These are phyloP conservation scores for Ornithoptera priamus DNA, from an alignment of 2,888 invertebrate genomes.

Conservation along the genomic window DNA sequence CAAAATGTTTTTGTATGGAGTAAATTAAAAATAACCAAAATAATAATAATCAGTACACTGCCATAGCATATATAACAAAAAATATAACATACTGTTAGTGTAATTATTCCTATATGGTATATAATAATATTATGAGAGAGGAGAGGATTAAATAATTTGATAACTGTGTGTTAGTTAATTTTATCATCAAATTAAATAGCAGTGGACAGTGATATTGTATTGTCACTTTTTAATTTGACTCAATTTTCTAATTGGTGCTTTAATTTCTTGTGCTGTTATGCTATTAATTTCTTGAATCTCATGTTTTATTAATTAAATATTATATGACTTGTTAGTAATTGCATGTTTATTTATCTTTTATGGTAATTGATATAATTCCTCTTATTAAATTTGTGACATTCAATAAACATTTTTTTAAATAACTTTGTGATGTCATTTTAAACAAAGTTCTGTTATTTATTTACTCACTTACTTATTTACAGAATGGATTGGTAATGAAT, in stretches of 20 bases:
- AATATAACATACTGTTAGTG: no score
- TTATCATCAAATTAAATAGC: not conserved
- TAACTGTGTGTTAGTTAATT: no score
- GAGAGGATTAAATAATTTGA: no score
- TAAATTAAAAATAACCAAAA: no score
- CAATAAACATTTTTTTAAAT: conserved; percentile 7
- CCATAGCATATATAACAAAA: no score
- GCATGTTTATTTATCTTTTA: conserved; percentile 33
- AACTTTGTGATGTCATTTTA: not conserved
- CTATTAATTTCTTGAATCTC: conserved; percentile 51
- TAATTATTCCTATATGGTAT: no score
- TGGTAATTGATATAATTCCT: conserved; percentile 6
- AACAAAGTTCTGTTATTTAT: not conserved
- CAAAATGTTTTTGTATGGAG: no score
- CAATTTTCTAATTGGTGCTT: conserved; percentile 5
- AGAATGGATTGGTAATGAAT: not conserved
- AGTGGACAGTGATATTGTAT: not conserved
- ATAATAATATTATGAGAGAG: no score
- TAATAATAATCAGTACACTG: no score
- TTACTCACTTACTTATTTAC: not conserved
- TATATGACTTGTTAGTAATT: conserved; percentile 38
- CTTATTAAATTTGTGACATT: conserved; percentile 31
- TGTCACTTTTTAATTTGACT: not conserved
- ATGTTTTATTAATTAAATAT: conserved; percentile 38
- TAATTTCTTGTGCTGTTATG: conserved; percentile 26